Base-by-base conservation (phyloP, 1,140 invertebrate genomes). In the Bombus superbus region DNA sequence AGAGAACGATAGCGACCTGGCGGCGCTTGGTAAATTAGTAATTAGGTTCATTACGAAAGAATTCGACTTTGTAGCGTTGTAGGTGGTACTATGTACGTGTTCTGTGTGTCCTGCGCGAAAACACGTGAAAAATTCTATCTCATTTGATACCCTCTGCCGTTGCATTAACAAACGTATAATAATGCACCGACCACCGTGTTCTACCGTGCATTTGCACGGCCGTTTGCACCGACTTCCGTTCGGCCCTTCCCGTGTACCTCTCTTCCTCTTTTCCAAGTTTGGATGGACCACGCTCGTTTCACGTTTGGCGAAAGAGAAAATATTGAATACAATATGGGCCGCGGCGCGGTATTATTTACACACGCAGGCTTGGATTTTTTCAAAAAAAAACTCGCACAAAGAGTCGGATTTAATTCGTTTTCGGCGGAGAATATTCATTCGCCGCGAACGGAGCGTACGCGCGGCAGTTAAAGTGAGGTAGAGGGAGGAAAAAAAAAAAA, bases 271-370 rank as follows among this genome's bases (percentile, higher is more conserved):
- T 62, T 62, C 59, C 59, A 62, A n/a, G 59, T 11, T 62, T 62
- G 59, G 75, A 28, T 74, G 40, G 35, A 42, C 35, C 66, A 10
- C 53, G 53, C 64, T 66, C 72, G 42, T 86, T 86, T 77, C 86
- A 44, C 78, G 57, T 81, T 91, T 71, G 71, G 44, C 84, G 78
- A 84, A 57, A 78, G 81, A 84, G 84, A 86, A 90, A 85, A 88
- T 89, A 90, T 90, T 87, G 88, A 90, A 88, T 90, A 90, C 89
- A 90, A 90, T 90, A 89, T 85, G 80, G 86, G 69, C 74, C 69
- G 75, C 57, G n/a, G 35, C 47, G 62, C 64, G 79, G 88, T 87
- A 89, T 92, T 92, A 92, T 92, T 92, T 92, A 92, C 91, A 91
- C 86, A 86, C 80, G 86, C 85, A 59, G 35, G 89, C 81, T 85